These are phyloP conservation scores for Axis porcinus DNA, from an alignment of 2,113 vertebrate genomes.

Conservation along the genomic window DNA sequence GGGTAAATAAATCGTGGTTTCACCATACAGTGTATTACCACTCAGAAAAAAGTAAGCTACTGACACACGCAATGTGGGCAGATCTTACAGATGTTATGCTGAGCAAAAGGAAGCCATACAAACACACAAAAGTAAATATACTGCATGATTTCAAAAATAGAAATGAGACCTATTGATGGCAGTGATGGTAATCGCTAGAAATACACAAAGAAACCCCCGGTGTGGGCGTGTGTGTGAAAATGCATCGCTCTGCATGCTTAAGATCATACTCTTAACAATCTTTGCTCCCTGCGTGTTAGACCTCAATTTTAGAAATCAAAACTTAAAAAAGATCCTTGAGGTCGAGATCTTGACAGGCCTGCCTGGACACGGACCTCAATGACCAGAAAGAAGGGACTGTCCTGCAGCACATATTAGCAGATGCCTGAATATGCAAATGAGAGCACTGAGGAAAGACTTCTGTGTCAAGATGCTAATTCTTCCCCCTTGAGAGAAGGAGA, in stretches of 20 bases:
- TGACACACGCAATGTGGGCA: accelerated
- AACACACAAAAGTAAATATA: accelerated
- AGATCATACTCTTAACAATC: too few species aligned
- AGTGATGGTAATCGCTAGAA: not conserved
- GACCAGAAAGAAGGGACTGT: not conserved
- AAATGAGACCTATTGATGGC: accelerated
- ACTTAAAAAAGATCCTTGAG: not conserved
- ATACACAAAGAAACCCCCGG: accelerated
- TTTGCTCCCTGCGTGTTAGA: not conserved
- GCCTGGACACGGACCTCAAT: not conserved
- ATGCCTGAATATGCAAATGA: not conserved
- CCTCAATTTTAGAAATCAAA: not conserved
- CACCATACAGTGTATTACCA: not conserved
- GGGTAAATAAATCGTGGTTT: not conserved
- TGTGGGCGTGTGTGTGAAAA: not conserved
- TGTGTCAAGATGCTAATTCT: not conserved
- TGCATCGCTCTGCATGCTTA: accelerated
- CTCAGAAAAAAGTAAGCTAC: not conserved
- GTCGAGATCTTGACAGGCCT: not conserved
- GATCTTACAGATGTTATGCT: too few species aligned
- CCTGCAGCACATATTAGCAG: not conserved
- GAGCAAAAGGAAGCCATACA: not conserved
- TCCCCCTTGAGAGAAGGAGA: not conserved
- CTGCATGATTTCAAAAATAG: not conserved
- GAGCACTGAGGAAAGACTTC: not conserved